phyloP scores from a whole-genome alignment of 2,888 invertebrate species.

The Perdita meconis region DNA sequence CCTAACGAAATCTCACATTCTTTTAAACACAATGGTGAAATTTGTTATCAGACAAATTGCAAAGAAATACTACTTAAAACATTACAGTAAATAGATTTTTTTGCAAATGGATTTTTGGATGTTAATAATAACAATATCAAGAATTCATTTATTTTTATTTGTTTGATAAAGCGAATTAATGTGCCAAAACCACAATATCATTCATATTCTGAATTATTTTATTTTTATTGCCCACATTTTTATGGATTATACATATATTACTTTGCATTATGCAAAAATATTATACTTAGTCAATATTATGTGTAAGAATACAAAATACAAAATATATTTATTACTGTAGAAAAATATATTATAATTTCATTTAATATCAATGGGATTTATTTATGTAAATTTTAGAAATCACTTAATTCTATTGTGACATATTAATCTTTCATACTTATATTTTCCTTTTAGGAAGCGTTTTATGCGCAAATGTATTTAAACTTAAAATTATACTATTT shows the following conservation, averaged over 20 bases:
- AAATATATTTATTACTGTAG: not conserved
- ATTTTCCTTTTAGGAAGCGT: not conserved
- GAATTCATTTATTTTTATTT: not conserved
- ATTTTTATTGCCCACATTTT: not conserved
- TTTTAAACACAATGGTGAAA: constrained; percentile 23
- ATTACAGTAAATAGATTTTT: not conserved
- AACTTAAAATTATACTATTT: constrained; percentile 24
- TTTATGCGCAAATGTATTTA: constrained; percentile 18
- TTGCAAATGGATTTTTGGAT: constrained; percentile 5
- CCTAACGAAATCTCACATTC: constrained; percentile 32
- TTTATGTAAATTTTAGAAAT: constrained; percentile 6
- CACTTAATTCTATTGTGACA: constrained; percentile 10
- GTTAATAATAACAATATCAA: constrained; percentile 9
- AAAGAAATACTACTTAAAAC: constrained; percentile 17
- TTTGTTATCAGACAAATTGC: constrained; percentile 14
- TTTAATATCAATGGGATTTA: no score
- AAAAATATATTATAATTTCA: no score
- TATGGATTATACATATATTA: constrained; percentile 3
- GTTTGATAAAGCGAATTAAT: constrained; percentile 15
- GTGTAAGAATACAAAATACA: not conserved
- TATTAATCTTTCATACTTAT: not conserved
- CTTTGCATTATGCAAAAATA: no score
- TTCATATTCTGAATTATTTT: constrained; percentile 17
- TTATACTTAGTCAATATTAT: not conserved
- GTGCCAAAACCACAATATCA: constrained; percentile 46